phyloP scores from a whole-genome alignment of 2,888 invertebrate species.

The Ichneumoninae sp. region DNA sequence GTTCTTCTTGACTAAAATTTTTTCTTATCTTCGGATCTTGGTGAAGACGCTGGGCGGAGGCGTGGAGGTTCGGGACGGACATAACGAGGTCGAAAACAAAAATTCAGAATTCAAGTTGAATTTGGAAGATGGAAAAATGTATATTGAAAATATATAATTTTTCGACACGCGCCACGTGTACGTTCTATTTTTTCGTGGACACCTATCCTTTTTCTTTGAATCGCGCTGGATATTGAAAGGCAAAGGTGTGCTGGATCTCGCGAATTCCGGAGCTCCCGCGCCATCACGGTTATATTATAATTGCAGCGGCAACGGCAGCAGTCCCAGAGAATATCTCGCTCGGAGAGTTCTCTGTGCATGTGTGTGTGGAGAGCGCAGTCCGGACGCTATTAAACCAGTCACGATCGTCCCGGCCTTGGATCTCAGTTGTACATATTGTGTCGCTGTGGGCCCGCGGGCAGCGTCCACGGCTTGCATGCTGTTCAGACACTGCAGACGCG shows the following conservation, averaged over 20 bases:
- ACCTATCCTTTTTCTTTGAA: neutral
- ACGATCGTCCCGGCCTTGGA: slow-evolving; percentile 81
- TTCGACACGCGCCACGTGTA: neutral
- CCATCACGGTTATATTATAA: slow-evolving; percentile 76
- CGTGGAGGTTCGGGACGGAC: neutral
- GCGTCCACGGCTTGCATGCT: slow-evolving; percentile 47
- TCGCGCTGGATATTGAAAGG: slow-evolving; percentile 1
- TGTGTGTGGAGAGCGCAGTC: slow-evolving; percentile 65
- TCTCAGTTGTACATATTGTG: slow-evolving; percentile 80
- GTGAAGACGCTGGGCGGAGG: neutral
- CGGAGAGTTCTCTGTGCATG: slow-evolving; percentile 29
- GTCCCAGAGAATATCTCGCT: slow-evolving; percentile 45
- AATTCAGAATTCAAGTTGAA: neutral
- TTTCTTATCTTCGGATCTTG: neutral
- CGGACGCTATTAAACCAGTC: slow-evolving; percentile 81
- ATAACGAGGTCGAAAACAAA: neutral
- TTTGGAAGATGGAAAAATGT: neutral
- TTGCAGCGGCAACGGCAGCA: slow-evolving; percentile 73
- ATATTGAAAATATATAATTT: neutral
- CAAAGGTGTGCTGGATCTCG: slow-evolving; percentile 39
- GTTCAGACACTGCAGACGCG: slow-evolving; percentile 46
- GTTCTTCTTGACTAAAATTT: neutral
- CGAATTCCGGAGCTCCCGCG: slow-evolving; percentile 65
- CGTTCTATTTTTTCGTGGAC: neutral
- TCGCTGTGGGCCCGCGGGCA: slow-evolving; percentile 67